Percentiles rank a stretch among this genome's conserved stretches.
These are phyloP conservation scores for Drosophila mimetica DNA, from an alignment of 2,888 invertebrate species.

Conservation along the genomic window DNA sequence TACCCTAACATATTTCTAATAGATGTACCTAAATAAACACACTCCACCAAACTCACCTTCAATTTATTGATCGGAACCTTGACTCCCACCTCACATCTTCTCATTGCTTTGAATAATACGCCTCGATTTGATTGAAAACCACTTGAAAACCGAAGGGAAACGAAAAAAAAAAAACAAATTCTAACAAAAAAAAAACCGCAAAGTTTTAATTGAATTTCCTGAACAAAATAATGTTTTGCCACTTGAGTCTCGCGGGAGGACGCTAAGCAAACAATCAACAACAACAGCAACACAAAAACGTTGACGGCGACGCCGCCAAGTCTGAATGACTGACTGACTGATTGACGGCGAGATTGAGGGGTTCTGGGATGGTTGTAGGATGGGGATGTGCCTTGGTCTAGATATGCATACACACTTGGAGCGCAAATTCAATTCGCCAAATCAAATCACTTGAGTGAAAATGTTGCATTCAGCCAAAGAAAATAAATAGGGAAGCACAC, in stretches of 20 bases:
- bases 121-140: conserved; percentile 42
- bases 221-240: conserved; percentile 78
- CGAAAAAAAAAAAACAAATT: conserved; percentile 38
- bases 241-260: conserved; percentile 76
- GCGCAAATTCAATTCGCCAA: conserved; percentile 75
- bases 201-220: conserved; percentile 79
- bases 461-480: conserved; percentile 50
- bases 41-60: conserved; percentile 13
- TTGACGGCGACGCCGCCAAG: conserved; percentile 38
- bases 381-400: conserved; percentile 38
- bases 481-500: conserved; percentile 48
- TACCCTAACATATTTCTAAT: background rate
- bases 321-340: conserved; percentile 43
- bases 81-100: conserved; percentile 4
- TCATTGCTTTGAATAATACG: conserved; percentile 19
- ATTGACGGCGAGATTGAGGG: conserved; percentile 45
- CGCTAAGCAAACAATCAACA: conserved; percentile 72
- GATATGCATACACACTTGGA: conserved; percentile 70
- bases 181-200: conserved; percentile 68
- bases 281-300: conserved; percentile 38
- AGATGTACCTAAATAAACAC: background rate
- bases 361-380: conserved; percentile 1
- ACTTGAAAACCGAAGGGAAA: conserved; percentile 21
- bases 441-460: conserved; percentile 75
- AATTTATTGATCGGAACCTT: conserved; percentile 24